phyloP scores from a whole-genome alignment of 2,113 vertebrate genomes.

The Epinephelus moara region DNA sequence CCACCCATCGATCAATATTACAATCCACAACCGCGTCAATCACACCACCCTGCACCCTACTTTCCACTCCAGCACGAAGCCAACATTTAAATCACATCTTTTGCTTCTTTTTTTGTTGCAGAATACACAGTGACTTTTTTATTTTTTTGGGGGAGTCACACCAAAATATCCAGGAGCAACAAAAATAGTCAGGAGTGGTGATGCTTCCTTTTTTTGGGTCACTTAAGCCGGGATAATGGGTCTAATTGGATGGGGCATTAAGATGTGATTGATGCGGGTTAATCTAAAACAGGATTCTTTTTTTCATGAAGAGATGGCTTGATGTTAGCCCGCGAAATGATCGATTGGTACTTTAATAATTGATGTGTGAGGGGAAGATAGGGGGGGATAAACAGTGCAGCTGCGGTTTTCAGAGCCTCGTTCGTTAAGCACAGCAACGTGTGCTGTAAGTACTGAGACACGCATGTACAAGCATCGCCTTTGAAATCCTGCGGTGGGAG shows the following conservation, averaged over 20 bases:
- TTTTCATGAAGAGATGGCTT: conserved; percentile 72
- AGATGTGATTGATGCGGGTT: conserved; percentile 74
- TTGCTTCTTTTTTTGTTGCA: not conserved
- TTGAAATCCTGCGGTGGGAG: conserved; percentile 75
- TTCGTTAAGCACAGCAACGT: conserved; percentile 81
- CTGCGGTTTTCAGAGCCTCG: conserved; percentile 78
- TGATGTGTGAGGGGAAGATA: conserved; percentile 81
- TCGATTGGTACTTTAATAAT: conserved; percentile 87
- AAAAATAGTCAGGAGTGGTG: conserved; percentile 16
- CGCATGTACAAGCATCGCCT: conserved; percentile 67
- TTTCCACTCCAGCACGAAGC: conserved; percentile 49
- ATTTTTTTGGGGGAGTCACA: conserved; percentile 10
- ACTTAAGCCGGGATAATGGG: conserved; percentile 49
- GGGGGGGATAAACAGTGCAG: conserved; percentile 81
- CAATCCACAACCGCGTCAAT: conserved; percentile 78
- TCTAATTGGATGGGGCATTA: conserved; percentile 65
- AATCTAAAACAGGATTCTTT: conserved; percentile 69
- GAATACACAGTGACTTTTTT: conserved; percentile 4
- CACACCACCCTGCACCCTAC: conserved; percentile 60
- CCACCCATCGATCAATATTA: conserved; percentile 79
- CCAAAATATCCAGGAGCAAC: conserved; percentile 29
- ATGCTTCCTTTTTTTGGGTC: conserved; percentile 30
- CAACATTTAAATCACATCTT: conserved; percentile 61
- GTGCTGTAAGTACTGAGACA: conserved; percentile 76
- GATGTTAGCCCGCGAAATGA: conserved; percentile 82